A percentile compares a stretch with the other conserved stretches of the same genome.
phyloP scores from a whole-genome alignment of 2,113 vertebrate species.

The Orthonyx spaldingii region DNA sequence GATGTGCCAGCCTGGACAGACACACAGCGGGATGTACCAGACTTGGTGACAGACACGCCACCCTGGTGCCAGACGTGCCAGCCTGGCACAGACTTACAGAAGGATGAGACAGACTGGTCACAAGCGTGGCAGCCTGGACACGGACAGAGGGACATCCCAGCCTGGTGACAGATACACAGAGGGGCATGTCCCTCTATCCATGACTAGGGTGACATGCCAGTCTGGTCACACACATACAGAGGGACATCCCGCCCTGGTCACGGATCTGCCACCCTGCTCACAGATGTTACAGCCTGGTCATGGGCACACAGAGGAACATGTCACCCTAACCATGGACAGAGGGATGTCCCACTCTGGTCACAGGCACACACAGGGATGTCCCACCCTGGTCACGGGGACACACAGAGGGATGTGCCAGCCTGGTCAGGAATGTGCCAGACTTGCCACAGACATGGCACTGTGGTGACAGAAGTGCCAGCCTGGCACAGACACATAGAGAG shows the following conservation, averaged over 20 bases:
- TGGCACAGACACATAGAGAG: neutral
- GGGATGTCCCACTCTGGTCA: neutral
- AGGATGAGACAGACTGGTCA: neutral
- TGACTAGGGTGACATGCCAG: neutral
- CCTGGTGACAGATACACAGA: neutral
- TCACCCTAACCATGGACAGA: neutral
- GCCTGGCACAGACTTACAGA: neutral
- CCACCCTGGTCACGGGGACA: neutral
- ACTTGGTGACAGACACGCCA: neutral
- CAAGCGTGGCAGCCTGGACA: neutral
- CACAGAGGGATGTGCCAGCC: neutral
- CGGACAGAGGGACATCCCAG: neutral
- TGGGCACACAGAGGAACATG: neutral
- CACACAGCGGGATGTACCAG: neutral
- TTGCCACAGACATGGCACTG: fast-evolving
- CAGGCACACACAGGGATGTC: neutral
- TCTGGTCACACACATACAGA: neutral
- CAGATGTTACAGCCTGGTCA: neutral
- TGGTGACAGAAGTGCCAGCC: neutral
- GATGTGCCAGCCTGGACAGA: neutral
- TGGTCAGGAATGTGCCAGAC: neutral
- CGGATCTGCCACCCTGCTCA: neutral
- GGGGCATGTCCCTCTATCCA: neutral
- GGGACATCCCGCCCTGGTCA: neutral
- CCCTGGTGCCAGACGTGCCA: neutral